phyloP scores from a whole-genome alignment of 2,888 invertebrate genomes.

The Julus scanicus region DNA sequence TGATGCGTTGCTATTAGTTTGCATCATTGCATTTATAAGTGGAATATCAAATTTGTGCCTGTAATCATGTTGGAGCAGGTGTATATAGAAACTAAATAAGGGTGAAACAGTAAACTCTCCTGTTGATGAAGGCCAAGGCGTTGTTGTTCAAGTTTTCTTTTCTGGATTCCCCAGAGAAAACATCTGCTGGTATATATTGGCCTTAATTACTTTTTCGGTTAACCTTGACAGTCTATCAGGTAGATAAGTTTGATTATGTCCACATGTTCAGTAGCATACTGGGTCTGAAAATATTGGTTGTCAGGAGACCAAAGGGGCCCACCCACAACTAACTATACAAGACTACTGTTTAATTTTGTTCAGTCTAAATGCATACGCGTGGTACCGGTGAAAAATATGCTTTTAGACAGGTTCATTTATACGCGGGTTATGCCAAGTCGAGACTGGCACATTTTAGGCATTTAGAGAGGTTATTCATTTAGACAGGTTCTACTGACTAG shows the following conservation, averaged over 20 bases:
- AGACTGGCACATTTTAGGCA: no score
- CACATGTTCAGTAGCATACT: background rate
- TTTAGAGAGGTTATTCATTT: no score
- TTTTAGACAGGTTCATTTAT: no score
- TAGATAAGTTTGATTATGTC: background rate
- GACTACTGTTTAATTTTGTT: no score
- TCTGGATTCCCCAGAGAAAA: slow-evolving; percentile 19
- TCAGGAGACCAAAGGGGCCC: no score
- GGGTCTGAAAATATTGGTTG: no score
- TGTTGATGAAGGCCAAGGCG: slow-evolving; percentile 1
- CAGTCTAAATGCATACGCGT: no score
- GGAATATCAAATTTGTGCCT: background rate
- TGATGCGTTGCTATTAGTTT: background rate
- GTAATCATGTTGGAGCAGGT: background rate
- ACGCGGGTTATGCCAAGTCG: no score
- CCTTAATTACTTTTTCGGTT: background rate
- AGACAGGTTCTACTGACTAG: no score
- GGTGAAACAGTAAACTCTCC: slow-evolving; percentile 10
- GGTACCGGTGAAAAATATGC: no score
- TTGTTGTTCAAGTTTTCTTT: slow-evolving; percentile 12
- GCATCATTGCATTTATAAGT: background rate
- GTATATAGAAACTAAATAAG: background rate
- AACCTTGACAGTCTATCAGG: background rate
- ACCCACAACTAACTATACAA: no score
- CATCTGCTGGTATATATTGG: background rate